Base-by-base conservation (phyloP, 2,113 vertebrate genomes). In the Typhlomys cinereus region DNA sequence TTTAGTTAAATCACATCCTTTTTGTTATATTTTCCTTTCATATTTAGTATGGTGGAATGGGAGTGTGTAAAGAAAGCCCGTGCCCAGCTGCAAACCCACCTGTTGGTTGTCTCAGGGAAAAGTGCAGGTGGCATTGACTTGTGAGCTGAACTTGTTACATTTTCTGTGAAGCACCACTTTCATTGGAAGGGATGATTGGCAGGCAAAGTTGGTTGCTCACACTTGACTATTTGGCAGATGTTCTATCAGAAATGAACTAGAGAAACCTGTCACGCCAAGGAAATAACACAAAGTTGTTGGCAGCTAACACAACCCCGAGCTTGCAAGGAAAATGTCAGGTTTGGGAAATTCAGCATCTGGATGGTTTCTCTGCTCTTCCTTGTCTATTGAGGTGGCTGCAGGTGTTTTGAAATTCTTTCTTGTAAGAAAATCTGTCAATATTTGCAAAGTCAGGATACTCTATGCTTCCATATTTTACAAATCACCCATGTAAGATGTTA, bases 161-260 rank as follows among this genome's bases (percentile, higher is more conserved):
- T 84, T 90, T 61, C 67, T 2, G 20, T 31, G 29, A 21, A 91
- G 70, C 46, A 74, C 67, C 66, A 87, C 66, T 93, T 75, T 89
- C 71, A 82, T 74, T 94, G 27, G 61, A 85, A 31, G 89, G 64
- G 78, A 70, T 62, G 36, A 89, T 10, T 91, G 90, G 61, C 52
- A 66, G 39, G 67, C 36, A 91, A 61, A 87, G 12, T 41, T 86
- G 15, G 11, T 64, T 74, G 64, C 64, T 80, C 70, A 89, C 4
- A 1, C 21, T 83, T 54, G 44, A 46, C 73, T 92, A n/a, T 89
- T 85, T 86, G 84, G 76, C 31, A 78, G n/a, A 70, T 50, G 23
- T 87, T 91, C 84, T 88, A 59, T 92, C 17, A 85, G 76, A 95
- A 83, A 80, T 34, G 61, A 91, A 85, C 12, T 46, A 85, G 70